phyloP scores from a whole-genome alignment of 2,113 vertebrate species.

The Eidolon helvum region DNA sequence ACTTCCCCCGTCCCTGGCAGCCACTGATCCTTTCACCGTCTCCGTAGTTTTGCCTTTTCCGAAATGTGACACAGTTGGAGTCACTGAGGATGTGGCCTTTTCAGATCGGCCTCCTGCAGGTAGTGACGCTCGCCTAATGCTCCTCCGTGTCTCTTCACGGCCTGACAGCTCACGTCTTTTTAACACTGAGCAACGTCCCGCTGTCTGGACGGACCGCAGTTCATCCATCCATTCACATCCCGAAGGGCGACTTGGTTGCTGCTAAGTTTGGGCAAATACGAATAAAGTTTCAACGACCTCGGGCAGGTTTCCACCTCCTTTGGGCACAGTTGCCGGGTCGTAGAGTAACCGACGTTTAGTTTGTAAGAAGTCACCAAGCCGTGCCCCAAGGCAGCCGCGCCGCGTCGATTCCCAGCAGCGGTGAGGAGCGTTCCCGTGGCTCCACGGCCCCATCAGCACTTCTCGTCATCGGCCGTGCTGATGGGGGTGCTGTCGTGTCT shows the following conservation, averaged over 20 bases:
- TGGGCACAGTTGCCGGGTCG: neutral
- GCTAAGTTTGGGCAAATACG: neutral
- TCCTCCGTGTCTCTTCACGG: neutral
- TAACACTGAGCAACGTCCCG: neutral
- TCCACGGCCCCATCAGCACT: neutral
- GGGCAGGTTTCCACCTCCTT: neutral
- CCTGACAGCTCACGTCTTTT: neutral
- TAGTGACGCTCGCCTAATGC: neutral
- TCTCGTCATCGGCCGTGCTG: neutral
- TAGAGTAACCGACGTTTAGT: neutral
- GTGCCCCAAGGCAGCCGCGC: no score
- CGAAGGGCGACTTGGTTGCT: neutral
- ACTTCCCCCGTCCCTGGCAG: fast-evolving
- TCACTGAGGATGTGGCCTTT: neutral
- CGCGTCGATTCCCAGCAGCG: neutral
- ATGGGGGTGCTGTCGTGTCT: neutral
- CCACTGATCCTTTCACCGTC: neutral
- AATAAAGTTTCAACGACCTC: neutral
- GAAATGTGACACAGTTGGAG: neutral
- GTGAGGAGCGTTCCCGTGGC: neutral
- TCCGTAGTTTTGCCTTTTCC: neutral
- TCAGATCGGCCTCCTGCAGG: neutral
- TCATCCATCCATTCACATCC: neutral
- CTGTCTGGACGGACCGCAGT: neutral
- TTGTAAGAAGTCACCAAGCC: neutral